Evolutionary conservation across 2,888 invertebrate genomes (phyloP), one percentile per base, ranked within the genome.

Genomic region (Germaria angustata): DNA sequence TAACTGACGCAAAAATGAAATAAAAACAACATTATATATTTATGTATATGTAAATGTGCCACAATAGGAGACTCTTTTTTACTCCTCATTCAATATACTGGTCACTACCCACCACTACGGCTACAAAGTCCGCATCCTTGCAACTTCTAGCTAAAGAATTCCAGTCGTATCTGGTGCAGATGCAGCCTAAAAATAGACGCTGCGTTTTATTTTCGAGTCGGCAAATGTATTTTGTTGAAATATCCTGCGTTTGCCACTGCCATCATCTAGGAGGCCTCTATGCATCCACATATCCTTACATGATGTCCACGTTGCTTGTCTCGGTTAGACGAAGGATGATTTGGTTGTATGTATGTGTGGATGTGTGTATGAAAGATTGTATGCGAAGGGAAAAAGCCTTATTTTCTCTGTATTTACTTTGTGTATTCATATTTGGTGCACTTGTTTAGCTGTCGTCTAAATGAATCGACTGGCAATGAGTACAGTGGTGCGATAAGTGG

Each of bases 211-310:
- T 71, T 68, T 73, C 68, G 55, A 73, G 69, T 55, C 66, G 68
- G 81, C 81, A 78, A 81, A 73, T 73, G 68, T 81, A 78, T 66
- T 66, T 28, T 69, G 75, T 57, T 44, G 71, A 61, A 65, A 79
- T 82, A 76, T 79, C 79, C 82, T 82, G 82, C 79, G 75, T 82
- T 82, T 79, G 65, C 66, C 71, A 75, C 69, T 71, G 65, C 63
- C 44, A 61, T 75, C 75, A 75, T 75, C 41, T 79, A 69, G 53
- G 71, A 69, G 59, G 71, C 65, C 65, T 82, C 39, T 59, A 28
- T 80, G 59, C 57, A 44, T 41, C 11, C 61, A 61, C 39, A 59
- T 34, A 36, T 59, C 36, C 79, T 66, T 71, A 61, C 66, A 53
- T 57, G 49, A 53, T 57, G 49, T 55, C 46, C 55, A 63, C 63